Evolutionary conservation across 2,888 invertebrate genomes (phyloP), one percentile per base, ranked within the genome.

Genomic region (Eulithis testata): DNA sequence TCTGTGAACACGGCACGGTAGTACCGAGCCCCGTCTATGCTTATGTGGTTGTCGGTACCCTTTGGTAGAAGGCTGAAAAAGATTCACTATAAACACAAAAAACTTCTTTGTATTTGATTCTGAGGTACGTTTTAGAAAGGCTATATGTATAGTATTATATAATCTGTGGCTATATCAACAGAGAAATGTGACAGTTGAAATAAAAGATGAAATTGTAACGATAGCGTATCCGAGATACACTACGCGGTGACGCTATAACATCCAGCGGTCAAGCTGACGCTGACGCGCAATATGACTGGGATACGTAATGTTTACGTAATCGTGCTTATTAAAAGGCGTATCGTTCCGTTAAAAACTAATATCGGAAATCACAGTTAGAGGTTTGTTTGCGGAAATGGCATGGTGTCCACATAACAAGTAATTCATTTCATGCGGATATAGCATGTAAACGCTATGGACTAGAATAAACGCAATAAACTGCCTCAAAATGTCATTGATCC

Each of bases 1-100:
- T 94, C 96, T 79, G 97, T 92, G 63, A 97, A 96, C 51, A 98
- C 80, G 61, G 94, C 94, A 66, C 96, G 95, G 84, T 98, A 98
- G 86, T 97, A 97, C 57, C 94, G 88, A 1, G 96, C 92, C 27
- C 97, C 97, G 4, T 94, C 94, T 63, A 93, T 87, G 82, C 95
- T 98, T 57, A 97, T 90, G 45, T 94, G 82, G 76, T 95, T 94
- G 72, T 94, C 93, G 47, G 94, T 94, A 36, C 96, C 97, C 36
- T 93, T 93, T 0, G 97, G 96, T 70, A 97, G 87, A 59, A 97
- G 91, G 59, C 97, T 93, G 83, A 44, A 55, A 63, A 65, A 52
- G 49, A 14, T n/a, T n/a, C n/a, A n/a, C n/a, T n/a, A n/a, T n/a
- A n/a, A n/a, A n/a, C n/a, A n/a, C n/a, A n/a, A n/a, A n/a, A n/a